Evolutionary conservation across 2,797 vertebrate genomes (phyloP), one percentile per base, ranked within the genome.

Genomic region (Muscicapa striata): DNA sequence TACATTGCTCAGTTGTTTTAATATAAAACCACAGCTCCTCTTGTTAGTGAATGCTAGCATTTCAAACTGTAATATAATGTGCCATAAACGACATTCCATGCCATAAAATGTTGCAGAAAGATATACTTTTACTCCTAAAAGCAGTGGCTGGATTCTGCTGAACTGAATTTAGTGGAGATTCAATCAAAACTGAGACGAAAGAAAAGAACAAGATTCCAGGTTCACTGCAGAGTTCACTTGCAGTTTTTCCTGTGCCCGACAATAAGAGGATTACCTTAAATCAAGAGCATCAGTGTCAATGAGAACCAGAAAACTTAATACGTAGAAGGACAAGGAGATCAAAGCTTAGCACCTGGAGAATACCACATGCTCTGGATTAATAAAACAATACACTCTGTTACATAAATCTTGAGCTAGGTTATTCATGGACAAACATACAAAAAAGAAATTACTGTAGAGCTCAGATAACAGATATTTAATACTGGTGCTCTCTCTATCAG

Each of bases 271-370:
- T 97, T 76, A 96, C 92, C 94, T 97, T 97, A 98, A 98, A 97
- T 97, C 97, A 98, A 96, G 96, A 97, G 89, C 95, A 96, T 97
- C 95, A 91, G 76, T 97, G 96, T 96, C 97, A 97, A 96, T 95
- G 95, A 97, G 96, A 91, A 95, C 94, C 95, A 97, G 97, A 97
- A 97, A 97, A 92, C 94, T 84, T 95, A 97, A 97, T 96, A 97
- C 87, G 67, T 90, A 84, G 76, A 96, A 96, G 93, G 95, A 85
- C 95, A 96, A 84, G 81, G 70, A 97, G 97, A 98, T 98, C 98
- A 98, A 98, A 98, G 97, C 97, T 97, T 98, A 96, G 91, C 97
- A 98, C 97, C 97, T 98, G 97, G 95, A 97, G 93, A 97, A 97
- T 93, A 93, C 96, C 97, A 98, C 97, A 97, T 97, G 96, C 94